phyloP scores from a whole-genome alignment of 1,140 invertebrate genomes.

The Notospermus geniculatus region DNA sequence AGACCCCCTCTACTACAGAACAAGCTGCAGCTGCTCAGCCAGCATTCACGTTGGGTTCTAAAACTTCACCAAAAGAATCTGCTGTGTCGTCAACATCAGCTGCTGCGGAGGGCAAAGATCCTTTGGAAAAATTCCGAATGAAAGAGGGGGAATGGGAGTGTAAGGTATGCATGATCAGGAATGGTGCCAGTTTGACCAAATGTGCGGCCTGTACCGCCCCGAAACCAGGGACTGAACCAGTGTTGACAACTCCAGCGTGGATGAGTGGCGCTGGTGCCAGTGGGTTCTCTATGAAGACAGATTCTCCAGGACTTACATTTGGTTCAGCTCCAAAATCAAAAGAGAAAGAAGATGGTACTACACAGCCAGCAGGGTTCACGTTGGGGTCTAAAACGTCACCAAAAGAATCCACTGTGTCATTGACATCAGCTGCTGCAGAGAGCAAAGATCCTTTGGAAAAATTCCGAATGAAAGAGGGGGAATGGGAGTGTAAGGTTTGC shows the following conservation, averaged over 20 bases:
- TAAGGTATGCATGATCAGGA: slow-evolving; percentile 71
- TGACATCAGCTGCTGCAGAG: background rate
- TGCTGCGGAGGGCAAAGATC: background rate
- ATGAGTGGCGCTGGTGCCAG: background rate
- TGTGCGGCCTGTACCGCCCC: slow-evolving; percentile 68
- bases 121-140: slow-evolving; percentile 65
- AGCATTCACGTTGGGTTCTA: no score
- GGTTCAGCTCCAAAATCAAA: background rate
- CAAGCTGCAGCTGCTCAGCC: background rate
- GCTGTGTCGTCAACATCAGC: no score
- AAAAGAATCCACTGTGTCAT: no score
- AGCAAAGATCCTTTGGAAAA: slow-evolving; percentile 51
- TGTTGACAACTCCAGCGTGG: slow-evolving; percentile 17
- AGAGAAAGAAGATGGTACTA: background rate
- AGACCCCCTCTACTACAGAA: background rate
- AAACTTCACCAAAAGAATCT: no score
- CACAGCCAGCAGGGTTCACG: no score
- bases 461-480: slow-evolving; percentile 70
- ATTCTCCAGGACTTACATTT: slow-evolving; percentile 18
- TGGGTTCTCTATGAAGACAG: background rate
- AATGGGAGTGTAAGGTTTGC: slow-evolving; percentile 81
- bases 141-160: slow-evolving; percentile 79
- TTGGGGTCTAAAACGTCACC: no score
- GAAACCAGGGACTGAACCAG: slow-evolving; percentile 45
- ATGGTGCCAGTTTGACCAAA: slow-evolving; percentile 60